A percentile compares a stretch with the other conserved stretches of the same genome.
Conservation (phyloP, 2,888 invertebrate genomes). For the Andrena chrysosceles region DNA sequence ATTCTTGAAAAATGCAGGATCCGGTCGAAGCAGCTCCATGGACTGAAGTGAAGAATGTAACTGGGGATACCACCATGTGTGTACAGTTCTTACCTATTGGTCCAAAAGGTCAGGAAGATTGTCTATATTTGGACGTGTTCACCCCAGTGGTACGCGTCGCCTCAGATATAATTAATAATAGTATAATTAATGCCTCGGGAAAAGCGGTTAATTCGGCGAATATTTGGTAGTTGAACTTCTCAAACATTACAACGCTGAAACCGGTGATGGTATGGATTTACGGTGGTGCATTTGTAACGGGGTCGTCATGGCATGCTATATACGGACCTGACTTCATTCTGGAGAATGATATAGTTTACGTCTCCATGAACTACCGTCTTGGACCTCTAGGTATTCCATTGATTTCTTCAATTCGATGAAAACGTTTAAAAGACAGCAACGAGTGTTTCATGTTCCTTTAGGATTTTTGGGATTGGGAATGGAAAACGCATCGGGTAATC, state of each 20-base stretch:
- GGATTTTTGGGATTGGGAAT: constrained; percentile 88
- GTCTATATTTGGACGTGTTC: constrained; percentile 74
- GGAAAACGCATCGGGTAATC: constrained; percentile 88
- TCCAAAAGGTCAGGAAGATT: constrained; percentile 73
- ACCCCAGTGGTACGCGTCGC: constrained; percentile 68
- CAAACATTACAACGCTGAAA: neutral
- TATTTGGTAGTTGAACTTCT: neutral
- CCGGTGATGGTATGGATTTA: constrained; percentile 71
- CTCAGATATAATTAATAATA: neutral
- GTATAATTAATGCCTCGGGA: neutral
- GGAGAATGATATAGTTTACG: constrained; percentile 71
- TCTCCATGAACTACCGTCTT: constrained; percentile 73
- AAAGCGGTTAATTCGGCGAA: neutral
- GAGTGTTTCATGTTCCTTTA: constrained; percentile 73
- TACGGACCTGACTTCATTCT: constrained; percentile 68
- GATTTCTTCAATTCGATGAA: neutral
- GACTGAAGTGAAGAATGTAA: constrained; percentile 59
- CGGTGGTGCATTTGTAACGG: constrained; percentile 65
- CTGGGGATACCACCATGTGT: constrained; percentile 41
- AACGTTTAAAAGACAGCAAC: neutral
- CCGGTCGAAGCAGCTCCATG: neutral
- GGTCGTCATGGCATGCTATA: neutral
- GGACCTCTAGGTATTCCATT: constrained; percentile 64
- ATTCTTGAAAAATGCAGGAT: neutral
- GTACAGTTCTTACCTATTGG: constrained; percentile 67